A percentile compares a stretch with the other conserved stretches of the same genome.
These are phyloP conservation scores for Hydrozoanthus tunicans DNA, from an alignment of 64 coral and sea anemone species.

Conservation along the genomic window DNA sequence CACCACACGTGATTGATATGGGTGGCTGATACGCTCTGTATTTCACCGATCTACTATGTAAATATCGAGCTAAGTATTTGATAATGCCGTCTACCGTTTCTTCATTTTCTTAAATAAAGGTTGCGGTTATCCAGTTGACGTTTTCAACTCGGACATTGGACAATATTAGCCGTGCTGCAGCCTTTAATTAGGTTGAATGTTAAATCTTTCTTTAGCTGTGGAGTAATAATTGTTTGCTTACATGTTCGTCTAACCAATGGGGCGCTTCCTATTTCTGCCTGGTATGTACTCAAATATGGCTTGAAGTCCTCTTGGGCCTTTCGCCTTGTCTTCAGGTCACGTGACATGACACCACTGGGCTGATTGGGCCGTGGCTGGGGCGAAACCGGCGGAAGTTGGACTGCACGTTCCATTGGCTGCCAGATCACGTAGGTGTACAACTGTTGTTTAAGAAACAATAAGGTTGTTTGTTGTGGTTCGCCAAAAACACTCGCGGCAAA, in stretches of 20 bases:
- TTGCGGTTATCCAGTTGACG: too few species aligned
- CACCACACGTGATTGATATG: too few species aligned
- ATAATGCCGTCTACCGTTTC: too few species aligned
- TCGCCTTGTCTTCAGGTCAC: not conserved
- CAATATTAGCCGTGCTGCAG: too few species aligned
- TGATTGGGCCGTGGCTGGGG: slow-evolving; percentile 1
- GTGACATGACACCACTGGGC: slow-evolving; percentile 5
- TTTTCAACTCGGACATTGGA: too few species aligned
- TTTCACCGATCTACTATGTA: too few species aligned
- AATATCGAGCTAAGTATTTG: too few species aligned
- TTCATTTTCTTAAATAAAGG: too few species aligned
- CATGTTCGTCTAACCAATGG: slow-evolving; percentile 42
- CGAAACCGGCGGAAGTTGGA: not conserved
- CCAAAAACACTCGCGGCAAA: not conserved
- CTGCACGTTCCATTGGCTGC: slow-evolving; percentile 51
- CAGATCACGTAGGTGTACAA: slow-evolving; percentile 70
- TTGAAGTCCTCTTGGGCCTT: slow-evolving; percentile 6
- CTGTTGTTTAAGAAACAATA: not conserved
- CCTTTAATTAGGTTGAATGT: not conserved
- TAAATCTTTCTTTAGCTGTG: not conserved
- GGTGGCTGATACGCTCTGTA: too few species aligned
- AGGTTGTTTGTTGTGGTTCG: not conserved
- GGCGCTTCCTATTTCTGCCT: slow-evolving; percentile 59
- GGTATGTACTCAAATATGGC: slow-evolving; percentile 50
- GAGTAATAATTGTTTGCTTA: not conserved